Evolutionary conservation across 2,797 vertebrate species (phyloP), one percentile per base, ranked within the genome.

Genomic region (Falco peregrinus): DNA sequence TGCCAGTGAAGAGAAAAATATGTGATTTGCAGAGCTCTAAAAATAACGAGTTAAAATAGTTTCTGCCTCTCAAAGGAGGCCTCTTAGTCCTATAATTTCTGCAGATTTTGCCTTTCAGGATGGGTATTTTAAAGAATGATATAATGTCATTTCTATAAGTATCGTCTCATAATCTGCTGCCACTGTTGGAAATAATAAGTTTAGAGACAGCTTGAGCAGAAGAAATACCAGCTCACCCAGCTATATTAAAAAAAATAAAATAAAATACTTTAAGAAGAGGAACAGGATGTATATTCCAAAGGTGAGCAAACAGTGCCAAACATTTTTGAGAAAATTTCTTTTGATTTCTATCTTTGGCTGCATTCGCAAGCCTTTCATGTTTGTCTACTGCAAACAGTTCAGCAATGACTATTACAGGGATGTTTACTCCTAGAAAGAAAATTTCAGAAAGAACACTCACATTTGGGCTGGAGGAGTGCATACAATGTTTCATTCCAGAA

Each of bases 41-140:
- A 97, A 96, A 97, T 96, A 97, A 94, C 67, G 10, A 96, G 82
- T 96, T 96, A 95, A 96, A 97, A 96, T 90, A 97, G 95, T 96
- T 96, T 91, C 94, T 96, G 93, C 92, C 74, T 97, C 95, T 96
- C 94, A 96, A 91, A 95, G 92, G 70, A 96, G 93, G 94, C 79
- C 87, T 96, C 93, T 96, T 94, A 92, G 89, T 97, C 95, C 91
- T 89, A 76, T 92, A 96, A 96, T 95, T 97, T 94, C 90, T 93
- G 87, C 93, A 97, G 94, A 97, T 96, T 93, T 94, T 96, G 93
- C 93, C 93, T 96, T 94, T 96, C 92, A 93, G 96, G 94, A 84
- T 96, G 76, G 67, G 69, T 93, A 94, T 96, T 97, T 96, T 95
- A 92, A 94, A 93, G 87, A 96, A 94, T 67, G 65, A 94, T 94